Conservation (phyloP, 2,797 vertebrate species). For the Epinephelus awoara region DNA sequence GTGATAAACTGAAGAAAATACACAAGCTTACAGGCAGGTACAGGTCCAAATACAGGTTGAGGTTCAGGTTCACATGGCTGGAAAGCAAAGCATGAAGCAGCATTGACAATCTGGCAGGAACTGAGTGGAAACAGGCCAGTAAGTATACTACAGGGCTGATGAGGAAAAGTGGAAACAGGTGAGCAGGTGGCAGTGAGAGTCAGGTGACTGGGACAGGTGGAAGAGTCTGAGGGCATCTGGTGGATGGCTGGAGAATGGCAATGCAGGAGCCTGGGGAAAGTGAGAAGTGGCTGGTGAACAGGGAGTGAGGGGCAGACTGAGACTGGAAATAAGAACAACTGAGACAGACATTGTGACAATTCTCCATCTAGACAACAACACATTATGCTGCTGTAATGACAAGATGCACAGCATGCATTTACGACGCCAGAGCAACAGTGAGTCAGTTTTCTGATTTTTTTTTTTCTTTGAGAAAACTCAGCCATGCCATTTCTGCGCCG, state of each 20-base stretch:
- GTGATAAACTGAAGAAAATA: not conserved
- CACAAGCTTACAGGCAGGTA: not conserved
- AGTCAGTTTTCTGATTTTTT: not conserved
- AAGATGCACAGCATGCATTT: not conserved
- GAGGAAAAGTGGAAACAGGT: not conserved
- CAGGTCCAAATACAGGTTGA: not conserved
- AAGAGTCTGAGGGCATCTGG: slow-evolving; percentile 6
- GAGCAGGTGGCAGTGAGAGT: slow-evolving; percentile 9
- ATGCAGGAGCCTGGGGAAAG: not conserved
- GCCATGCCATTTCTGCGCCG: not conserved
- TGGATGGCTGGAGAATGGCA: not conserved
- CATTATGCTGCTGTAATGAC: slow-evolving; percentile 21
- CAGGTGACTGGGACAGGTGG: not conserved
- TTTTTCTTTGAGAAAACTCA: not conserved
- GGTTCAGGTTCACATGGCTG: not conserved
- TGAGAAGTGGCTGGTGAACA: not conserved
- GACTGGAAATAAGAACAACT: not conserved
- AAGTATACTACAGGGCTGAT: not conserved
- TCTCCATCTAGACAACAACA: slow-evolving; percentile 4
- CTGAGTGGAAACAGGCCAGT: not conserved
- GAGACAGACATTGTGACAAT: not conserved
- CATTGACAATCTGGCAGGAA: not conserved
- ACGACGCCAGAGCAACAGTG: not conserved
- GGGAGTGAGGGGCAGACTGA: not conserved
- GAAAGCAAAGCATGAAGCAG: not conserved